A percentile compares a stretch with the other conserved stretches of the same genome.
Conservation (phyloP, 37 sponge, comb jelly and placozoan genomes). For the Tethya wilhelma region DNA sequence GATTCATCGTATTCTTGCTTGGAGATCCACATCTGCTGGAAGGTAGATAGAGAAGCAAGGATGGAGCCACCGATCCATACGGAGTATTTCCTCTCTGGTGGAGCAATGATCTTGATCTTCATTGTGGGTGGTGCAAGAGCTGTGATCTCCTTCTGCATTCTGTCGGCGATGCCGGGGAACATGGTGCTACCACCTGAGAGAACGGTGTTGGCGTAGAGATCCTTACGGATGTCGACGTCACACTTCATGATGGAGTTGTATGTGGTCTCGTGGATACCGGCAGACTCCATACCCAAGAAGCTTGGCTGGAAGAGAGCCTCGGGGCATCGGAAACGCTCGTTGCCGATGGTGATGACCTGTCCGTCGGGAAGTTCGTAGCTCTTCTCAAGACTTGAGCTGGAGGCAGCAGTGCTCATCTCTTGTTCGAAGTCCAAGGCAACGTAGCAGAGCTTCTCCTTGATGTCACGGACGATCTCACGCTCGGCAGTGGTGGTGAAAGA, state of each 20-base stretch:
- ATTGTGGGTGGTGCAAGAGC: conserved; percentile 98
- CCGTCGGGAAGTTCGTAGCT: conserved; percentile 99
- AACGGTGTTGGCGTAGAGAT: conserved; percentile 99
- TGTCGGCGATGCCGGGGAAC: conserved; percentile 99
- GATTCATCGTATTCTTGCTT: conserved; percentile 99
- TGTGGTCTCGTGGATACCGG: conserved; percentile 98
- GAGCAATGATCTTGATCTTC: conserved; percentile 99
- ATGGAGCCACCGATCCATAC: conserved; percentile 99
- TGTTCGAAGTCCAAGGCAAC: conserved; percentile 99
- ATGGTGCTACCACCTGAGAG: conserved; percentile 99
- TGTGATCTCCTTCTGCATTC: conserved; percentile 99
- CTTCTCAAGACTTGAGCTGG: conserved; percentile 93
- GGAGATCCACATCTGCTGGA: conserved; percentile 99
- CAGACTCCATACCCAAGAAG: conserved; percentile 97
- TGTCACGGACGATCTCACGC: conserved; percentile 95
- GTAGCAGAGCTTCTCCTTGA: conserved; percentile 99
- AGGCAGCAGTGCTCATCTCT: conserved; percentile 96
- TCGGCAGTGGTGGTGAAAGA: conserved; percentile 95
- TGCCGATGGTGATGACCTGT: conserved; percentile 99
- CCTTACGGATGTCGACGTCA: conserved; percentile 99
- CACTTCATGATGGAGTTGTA: conserved; percentile 99
- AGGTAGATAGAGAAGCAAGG: conserved; percentile 98
- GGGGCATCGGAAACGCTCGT: conserved; percentile 95
- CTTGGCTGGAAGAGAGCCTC: conserved; percentile 92
- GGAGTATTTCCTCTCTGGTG: conserved; percentile 99